Percentiles rank a stretch among this genome's conserved stretches.
Evolutionary conservation across 2,888 invertebrate species (phyloP).

Genomic region (Trachelus troglodyta): DNA sequence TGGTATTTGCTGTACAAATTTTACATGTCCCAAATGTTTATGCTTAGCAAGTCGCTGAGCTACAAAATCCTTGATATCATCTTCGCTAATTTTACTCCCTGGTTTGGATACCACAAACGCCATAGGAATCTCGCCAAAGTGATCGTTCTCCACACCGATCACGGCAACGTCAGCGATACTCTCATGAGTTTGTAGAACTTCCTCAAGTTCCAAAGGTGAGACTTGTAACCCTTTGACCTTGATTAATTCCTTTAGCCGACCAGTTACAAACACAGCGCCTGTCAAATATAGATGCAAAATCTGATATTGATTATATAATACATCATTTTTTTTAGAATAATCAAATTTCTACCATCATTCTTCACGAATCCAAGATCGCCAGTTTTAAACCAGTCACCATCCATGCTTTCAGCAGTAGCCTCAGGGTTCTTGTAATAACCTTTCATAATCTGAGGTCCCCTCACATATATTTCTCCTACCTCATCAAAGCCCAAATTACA

Average conservation of each 20-base stretch:
- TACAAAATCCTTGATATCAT: slow-evolving; percentile 73
- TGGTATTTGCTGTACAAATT: slow-evolving; percentile 77
- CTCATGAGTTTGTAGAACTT: slow-evolving; percentile 75
- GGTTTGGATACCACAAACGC: slow-evolving; percentile 76
- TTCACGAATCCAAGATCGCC: slow-evolving; percentile 78
- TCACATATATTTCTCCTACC: slow-evolving; percentile 79
- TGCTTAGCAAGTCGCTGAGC: slow-evolving; percentile 76
- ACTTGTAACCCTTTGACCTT: slow-evolving; percentile 83
- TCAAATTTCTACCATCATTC: slow-evolving; percentile 68
- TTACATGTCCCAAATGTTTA: slow-evolving; percentile 79
- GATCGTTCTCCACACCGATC: slow-evolving; percentile 76
- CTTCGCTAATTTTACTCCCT: slow-evolving; percentile 63
- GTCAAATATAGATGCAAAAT: neutral
- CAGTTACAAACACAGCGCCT: slow-evolving; percentile 74
- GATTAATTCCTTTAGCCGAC: slow-evolving; percentile 85
- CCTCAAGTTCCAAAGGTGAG: slow-evolving; percentile 87
- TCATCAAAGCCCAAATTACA: slow-evolving; percentile 49
- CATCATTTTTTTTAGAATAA: neutral
- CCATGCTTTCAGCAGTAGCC: slow-evolving; percentile 77
- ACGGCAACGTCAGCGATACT: slow-evolving; percentile 83
- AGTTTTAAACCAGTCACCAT: slow-evolving; percentile 80
- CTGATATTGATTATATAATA: neutral
- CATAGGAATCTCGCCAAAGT: slow-evolving; percentile 79
- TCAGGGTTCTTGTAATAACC: slow-evolving; percentile 82
- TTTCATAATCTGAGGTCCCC: slow-evolving; percentile 85